Base-by-base conservation (phyloP, 2,888 invertebrate genomes). In the Ferdinandea cuprea region DNA sequence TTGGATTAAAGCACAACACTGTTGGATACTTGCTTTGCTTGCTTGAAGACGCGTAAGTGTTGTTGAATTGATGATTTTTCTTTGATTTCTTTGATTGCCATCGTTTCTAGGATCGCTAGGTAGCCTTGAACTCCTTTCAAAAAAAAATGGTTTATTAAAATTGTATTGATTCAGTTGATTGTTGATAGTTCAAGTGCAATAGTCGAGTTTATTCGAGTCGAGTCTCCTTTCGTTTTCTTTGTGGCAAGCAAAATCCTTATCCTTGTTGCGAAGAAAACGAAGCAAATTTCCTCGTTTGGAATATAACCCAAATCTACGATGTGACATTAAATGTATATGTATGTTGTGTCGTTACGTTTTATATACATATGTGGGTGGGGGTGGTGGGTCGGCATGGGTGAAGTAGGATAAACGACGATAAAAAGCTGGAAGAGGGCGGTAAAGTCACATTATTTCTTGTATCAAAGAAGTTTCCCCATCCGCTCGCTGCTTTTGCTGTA, bases 361-460 rank as follows among this genome's bases (percentile, higher is more conserved):
- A 7, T 66, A 7, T 42, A 40, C 9, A 40, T 8, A 35, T 40
- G 13, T 13, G 19, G 37, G 17, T 2, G 21, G 15, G n/a, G 35
- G 8, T 7, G 30, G 63, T 15, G 9, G 35, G 35, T 8, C 8
- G 5, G 19, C 13, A 7, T 40, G n/a, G 40, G n/a, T 40, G 40
- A 15, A 13, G 8, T 15, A 7, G 68, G 68, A 50, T 80, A 74
- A 80, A 80, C 80, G 80, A 61, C 76, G 81, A 81, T 81, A 81
- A 81, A 80, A 81, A 5, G 76, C n/a, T 15, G 15, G 40, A 13
- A 13, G 2, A 8, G 76, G 71, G 81, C 54, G 80, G 68, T 52
- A 68, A 83, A 83, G 81, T 77, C 77, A 72, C 77, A 77, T 83
- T 83, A 83, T 68, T 76, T 72, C 77, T 83, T 83, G 66, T 83